Percentiles rank a stretch among this genome's conserved stretches.
phyloP scores from a whole-genome alignment of 2,797 vertebrate genomes.

The Catamblyrhynchus diadema region DNA sequence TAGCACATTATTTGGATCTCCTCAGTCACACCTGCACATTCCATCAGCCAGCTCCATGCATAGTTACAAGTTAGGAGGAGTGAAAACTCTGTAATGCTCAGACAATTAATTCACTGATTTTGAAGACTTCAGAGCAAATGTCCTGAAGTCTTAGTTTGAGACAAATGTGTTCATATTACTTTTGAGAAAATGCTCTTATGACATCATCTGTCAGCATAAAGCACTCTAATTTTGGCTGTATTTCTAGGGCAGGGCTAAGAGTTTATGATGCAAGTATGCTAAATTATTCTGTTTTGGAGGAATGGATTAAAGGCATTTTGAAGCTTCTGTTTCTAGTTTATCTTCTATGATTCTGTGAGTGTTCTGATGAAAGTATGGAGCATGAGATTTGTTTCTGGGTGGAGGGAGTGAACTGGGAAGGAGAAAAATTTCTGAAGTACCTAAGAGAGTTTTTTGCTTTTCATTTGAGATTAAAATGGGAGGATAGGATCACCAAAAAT shows the following conservation, averaged over 20 bases:
- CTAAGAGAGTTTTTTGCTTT: neutral
- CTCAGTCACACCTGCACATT: neutral
- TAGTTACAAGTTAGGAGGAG: neutral
- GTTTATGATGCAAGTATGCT: neutral
- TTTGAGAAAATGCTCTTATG: neutral
- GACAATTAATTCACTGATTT: neutral
- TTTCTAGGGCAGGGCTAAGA: neutral
- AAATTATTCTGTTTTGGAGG: neutral
- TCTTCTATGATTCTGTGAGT: neutral
- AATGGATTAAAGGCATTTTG: neutral
- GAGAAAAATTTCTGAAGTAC: neutral
- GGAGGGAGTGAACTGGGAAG: neutral
- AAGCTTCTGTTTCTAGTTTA: neutral
- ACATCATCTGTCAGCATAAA: neutral
- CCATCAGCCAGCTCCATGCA: neutral
- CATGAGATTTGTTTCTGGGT: neutral
- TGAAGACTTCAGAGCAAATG: neutral
- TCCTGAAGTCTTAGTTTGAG: neutral
- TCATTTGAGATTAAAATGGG: neutral
- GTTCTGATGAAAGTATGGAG: neutral
- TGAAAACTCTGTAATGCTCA: neutral
- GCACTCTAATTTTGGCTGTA: neutral
- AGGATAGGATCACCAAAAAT: neutral
- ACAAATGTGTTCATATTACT: neutral
- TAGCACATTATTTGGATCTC: neutral